phyloP scores from a whole-genome alignment of 2,797 vertebrate species.

The Cuniculus paca region DNA sequence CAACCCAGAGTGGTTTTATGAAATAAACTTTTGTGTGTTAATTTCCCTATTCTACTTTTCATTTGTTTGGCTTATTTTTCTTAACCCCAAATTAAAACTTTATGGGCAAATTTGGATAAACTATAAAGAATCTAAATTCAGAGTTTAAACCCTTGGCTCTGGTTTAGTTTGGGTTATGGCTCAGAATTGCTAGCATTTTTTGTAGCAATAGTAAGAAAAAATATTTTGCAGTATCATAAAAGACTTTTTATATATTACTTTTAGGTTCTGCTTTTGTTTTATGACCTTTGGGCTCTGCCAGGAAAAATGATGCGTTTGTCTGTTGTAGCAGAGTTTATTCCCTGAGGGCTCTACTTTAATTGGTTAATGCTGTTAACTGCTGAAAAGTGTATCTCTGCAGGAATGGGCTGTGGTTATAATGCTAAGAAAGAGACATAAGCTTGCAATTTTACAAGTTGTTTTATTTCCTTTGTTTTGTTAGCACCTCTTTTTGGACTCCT shows the following conservation, averaged over 20 bases:
- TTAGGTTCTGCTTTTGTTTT: conserved; percentile 66
- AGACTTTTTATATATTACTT: conserved; percentile 67
- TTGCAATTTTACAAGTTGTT: conserved; percentile 42
- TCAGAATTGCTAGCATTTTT: conserved; percentile 47
- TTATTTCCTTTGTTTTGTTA: conserved; percentile 70
- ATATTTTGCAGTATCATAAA: conserved; percentile 48
- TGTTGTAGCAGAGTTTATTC: neutral
- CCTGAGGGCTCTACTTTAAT: conserved; percentile 25
- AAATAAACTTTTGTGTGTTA: neutral
- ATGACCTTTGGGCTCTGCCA: conserved; percentile 42
- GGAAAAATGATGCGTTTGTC: conserved; percentile 53
- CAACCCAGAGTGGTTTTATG: neutral
- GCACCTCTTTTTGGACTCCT: conserved; percentile 60
- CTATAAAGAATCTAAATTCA: neutral
- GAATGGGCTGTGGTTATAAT: conserved; percentile 10
- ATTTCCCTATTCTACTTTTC: conserved; percentile 30
- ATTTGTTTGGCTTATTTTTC: conserved; percentile 34
- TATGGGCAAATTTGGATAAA: neutral
- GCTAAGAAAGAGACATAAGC: conserved; percentile 61
- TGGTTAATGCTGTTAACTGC: conserved; percentile 55
- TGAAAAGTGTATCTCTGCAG: conserved; percentile 19
- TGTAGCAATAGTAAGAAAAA: neutral
- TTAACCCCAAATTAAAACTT: neutral
- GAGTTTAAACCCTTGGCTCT: neutral
- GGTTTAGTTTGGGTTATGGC: conserved; percentile 62